Evolutionary conservation across 2,888 invertebrate species (phyloP).

Genomic region (Deilephila porcellus): DNA sequence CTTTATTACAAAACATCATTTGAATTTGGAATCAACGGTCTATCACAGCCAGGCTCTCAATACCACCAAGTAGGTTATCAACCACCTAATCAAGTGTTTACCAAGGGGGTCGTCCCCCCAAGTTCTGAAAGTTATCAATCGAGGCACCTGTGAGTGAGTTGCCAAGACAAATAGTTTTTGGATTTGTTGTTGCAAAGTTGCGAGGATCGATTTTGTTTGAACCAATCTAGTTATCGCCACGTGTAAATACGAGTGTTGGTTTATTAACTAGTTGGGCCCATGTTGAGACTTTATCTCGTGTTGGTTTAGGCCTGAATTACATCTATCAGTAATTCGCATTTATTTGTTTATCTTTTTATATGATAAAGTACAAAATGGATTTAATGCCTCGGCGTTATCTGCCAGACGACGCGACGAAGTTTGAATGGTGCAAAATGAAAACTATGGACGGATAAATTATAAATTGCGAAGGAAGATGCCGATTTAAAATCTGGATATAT

Average conservation of each 20-base stretch:
- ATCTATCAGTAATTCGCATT: too few relatives aligned
- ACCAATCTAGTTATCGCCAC: neutral
- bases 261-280: neutral
- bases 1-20: too few relatives aligned
- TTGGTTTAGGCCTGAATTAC: neutral
- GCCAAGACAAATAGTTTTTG: constrained; percentile 25
- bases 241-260: constrained; percentile 3
- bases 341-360: too few relatives aligned
- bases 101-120: neutral
- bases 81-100: neutral
- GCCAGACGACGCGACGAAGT: too few relatives aligned
- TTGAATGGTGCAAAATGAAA: too few relatives aligned
- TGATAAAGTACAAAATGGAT: too few relatives aligned
- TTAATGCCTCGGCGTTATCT: too few relatives aligned
- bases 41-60: too few relatives aligned
- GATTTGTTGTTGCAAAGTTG: constrained; percentile 9
- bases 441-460: too few relatives aligned
- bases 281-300: neutral
- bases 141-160: constrained; percentile 14
- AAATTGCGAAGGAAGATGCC: too few relatives aligned
- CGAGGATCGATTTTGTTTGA: neutral
- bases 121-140: constrained; percentile 9
- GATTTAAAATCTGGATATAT: too few relatives aligned
- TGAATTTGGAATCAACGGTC: too few relatives aligned
- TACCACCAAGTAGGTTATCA: neutral